Evolutionary conservation across 2,113 vertebrate species (phyloP), one percentile per base, ranked within the genome.

Genomic region (Albula goreensis): DNA sequence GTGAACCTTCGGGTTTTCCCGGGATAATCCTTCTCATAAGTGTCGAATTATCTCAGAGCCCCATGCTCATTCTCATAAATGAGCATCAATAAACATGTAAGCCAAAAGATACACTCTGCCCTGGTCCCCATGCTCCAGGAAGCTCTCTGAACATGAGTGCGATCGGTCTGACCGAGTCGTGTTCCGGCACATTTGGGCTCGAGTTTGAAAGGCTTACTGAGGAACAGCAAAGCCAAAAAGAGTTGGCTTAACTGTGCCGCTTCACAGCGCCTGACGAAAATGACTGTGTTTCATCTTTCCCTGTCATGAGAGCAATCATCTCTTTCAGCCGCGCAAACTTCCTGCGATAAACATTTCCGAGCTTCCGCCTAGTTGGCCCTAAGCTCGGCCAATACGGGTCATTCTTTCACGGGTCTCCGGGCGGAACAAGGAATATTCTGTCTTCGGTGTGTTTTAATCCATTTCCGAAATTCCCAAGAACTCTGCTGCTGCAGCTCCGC

Each of bases 1-100:
- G 88, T 82, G 91, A 92, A 93, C 90, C 92, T 93, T 84, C 90
- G 91, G 91, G 91, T 92, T 89, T 91, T 92, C 91, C 22, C 6
- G 3, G 60, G 2, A 66, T 66, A 31, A 74, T 31, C 6, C 70
- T n/a, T 25, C 70, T 74, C n/a, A 74, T 31, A 74, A 74, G 25
- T 31, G 25, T 74, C 9, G 22, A 74, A 31, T 31, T 74, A 25
- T 74, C 70, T 9, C 22, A 74, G n/a, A 2, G 31, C 6, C 70
- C n/a, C 70, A 74, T 74, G 31, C 70, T 19, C 5, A 31, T 25
- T 74, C n/a, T 74, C 66, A 22, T 74, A 31, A 74, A 74, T 11
- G 22, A 74, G 3, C 60, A 66, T 66, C 60, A 2, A 74, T 70
- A 70, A 70, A 70, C 63, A 70, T n/a, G 22, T 70, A 70, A 22